Evolutionary conservation across 2,888 invertebrate species (phyloP).

Genomic region (Drosophila stalkeri): DNA sequence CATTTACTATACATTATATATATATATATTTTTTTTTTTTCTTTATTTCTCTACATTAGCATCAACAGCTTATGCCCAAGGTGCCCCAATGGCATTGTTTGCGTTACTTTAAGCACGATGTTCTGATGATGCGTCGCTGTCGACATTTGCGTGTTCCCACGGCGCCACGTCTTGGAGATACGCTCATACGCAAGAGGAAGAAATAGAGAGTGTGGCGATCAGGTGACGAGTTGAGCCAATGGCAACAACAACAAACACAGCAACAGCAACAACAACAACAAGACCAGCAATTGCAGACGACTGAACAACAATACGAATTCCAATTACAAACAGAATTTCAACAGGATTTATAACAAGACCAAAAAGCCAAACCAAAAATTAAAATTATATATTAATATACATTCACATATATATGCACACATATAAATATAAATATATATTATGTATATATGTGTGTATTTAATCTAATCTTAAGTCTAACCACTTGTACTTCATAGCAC

Average conservation of each 20-base stretch:
- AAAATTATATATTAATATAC: constrained; percentile 10
- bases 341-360: constrained; percentile 71
- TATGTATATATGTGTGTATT: not conserved
- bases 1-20: not conserved
- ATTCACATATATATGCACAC: constrained; percentile 24
- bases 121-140: constrained; percentile 89
- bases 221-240: constrained; percentile 24
- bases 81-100: constrained; percentile 94
- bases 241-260: constrained; percentile 12
- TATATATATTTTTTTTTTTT: not conserved
- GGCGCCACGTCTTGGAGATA: constrained; percentile 79
- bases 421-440: not conserved
- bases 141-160: constrained; percentile 88
- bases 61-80: constrained; percentile 89
- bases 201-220: constrained; percentile 46
- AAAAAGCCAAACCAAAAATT: constrained; percentile 49
- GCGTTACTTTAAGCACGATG: constrained; percentile 91
- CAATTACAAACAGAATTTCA: constrained; percentile 60
- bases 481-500: constrained; percentile 77
- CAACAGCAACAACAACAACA: constrained; percentile 22
- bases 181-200: constrained; percentile 72
- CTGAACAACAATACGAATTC: constrained; percentile 64
- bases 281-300: constrained; percentile 58
- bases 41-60: constrained; percentile 84
- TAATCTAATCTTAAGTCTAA: constrained; percentile 64